These are phyloP conservation scores for Poeciliopsis paucimaculata DNA, from an alignment of 2,797 vertebrate genomes.

Conservation along the genomic window DNA sequence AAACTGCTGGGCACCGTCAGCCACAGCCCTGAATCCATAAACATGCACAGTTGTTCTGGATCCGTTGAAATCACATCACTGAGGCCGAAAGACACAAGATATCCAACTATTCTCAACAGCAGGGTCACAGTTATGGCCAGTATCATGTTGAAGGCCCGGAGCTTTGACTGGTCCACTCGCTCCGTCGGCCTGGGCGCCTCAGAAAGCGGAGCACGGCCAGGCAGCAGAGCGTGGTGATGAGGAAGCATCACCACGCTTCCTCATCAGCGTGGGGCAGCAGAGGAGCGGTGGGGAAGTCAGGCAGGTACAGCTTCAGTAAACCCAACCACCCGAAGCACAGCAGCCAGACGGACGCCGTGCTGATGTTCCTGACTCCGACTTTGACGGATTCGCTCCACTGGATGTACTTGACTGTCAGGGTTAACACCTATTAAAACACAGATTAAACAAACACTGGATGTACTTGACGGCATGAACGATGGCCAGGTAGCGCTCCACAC, in stretches of 20 bases:
- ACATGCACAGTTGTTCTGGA: not conserved
- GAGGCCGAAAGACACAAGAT: not conserved
- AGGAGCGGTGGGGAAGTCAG: fast-evolving
- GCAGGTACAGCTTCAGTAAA: fast-evolving
- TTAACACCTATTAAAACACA: too few relatives aligned
- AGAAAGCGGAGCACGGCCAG: conserved; percentile 6
- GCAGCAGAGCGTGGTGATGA: not conserved
- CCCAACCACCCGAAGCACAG: not conserved
- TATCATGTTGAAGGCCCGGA: conserved; percentile 19
- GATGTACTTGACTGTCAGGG: conserved; percentile 2
- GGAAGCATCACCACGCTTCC: too few relatives aligned
- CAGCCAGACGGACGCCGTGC: conserved; percentile 17
- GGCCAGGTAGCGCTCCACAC: conserved; percentile 13
- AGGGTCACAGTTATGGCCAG: not conserved
- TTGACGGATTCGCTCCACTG: not conserved
- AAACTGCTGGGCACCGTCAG: conserved; percentile 5
- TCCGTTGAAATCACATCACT: not conserved
- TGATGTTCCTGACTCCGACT: not conserved
- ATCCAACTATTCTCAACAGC: not conserved
- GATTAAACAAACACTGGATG: too few relatives aligned
- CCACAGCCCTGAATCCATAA: not conserved
- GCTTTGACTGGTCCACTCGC: conserved; percentile 12
- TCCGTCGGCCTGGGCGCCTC: not conserved
- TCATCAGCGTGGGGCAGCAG: too few relatives aligned
- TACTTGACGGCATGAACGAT: conserved; percentile 17